A percentile compares a stretch with the other conserved stretches of the same genome.
Conservation (phyloP, 2,888 invertebrate species). For the Dicyrtoma fusca region DNA sequence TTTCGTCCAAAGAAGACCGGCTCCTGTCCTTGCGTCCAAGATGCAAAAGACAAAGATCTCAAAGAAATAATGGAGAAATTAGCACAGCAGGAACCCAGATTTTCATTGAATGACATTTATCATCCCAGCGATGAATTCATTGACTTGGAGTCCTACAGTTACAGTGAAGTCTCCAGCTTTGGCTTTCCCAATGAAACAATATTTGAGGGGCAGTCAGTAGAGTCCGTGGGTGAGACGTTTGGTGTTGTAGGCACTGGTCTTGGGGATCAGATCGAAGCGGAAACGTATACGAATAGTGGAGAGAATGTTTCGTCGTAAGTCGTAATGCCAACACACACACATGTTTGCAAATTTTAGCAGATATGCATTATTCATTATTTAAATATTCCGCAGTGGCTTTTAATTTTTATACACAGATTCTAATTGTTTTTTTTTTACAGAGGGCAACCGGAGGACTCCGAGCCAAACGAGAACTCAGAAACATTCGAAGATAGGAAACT, state of each 20-base stretch:
- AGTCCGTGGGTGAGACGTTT: neutral
- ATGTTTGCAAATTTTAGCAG: neutral
- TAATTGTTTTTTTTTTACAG: neutral
- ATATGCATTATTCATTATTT: neutral
- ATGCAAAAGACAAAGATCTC: neutral
- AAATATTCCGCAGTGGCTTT: neutral
- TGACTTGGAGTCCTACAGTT: constrained; percentile 22
- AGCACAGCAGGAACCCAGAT: constrained; percentile 3
- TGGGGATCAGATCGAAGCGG: constrained; percentile 23
- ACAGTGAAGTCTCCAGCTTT: constrained; percentile 24
- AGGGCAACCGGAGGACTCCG: constrained; percentile 10
- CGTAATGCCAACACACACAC: neutral
- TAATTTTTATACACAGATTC: neutral
- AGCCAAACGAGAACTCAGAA: constrained; percentile 14
- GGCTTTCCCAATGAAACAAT: constrained; percentile 1
- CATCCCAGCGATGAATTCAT: constrained; percentile 22
- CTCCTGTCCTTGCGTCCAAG: constrained; percentile 12
- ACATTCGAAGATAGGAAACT: constrained; percentile 23
- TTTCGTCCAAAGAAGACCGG: neutral
- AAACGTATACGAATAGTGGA: constrained; percentile 1
- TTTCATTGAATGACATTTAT: neutral
- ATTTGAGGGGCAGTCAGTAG: too few species aligned
- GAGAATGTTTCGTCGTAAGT: constrained; percentile 27
- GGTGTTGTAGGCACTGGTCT: neutral
- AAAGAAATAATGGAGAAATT: neutral